Percentiles rank a stretch among this genome's conserved stretches.
phyloP scores from a whole-genome alignment of 2,888 invertebrate species.

The Dioctria rufipes region DNA sequence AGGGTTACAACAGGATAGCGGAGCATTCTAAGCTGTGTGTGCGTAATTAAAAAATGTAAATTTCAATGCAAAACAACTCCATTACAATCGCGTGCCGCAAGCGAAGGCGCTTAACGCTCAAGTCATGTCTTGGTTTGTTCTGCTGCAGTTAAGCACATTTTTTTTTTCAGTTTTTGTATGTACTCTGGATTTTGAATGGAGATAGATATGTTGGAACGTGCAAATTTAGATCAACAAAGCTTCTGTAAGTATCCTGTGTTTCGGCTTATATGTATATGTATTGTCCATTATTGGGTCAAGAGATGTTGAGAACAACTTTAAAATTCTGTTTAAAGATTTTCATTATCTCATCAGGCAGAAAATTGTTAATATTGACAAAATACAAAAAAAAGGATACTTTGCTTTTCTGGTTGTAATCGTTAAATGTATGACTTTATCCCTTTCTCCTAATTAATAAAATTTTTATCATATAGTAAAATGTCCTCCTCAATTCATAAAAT shows the following conservation, averaged over 20 bases:
- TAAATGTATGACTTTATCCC: no score
- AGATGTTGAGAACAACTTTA: background rate
- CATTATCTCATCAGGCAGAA: background rate
- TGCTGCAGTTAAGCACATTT: background rate
- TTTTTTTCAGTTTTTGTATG: background rate
- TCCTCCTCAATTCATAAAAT: no score
- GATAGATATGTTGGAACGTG: constrained; percentile 16
- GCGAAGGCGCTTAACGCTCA: background rate
- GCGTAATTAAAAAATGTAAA: constrained; percentile 50
- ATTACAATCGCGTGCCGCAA: background rate
- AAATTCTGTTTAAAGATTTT: constrained; percentile 13
- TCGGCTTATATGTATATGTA: background rate
- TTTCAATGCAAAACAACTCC: constrained; percentile 10
- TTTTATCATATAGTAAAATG: no score
- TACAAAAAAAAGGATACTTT: no score
- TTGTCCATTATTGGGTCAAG: constrained; percentile 24
- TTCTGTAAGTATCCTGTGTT: background rate
- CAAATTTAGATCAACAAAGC: constrained; percentile 30
- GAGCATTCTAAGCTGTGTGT: constrained; percentile 10
- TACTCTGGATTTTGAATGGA: constrained; percentile 31
- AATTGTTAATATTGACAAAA: no score
- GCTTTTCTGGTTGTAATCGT: no score
- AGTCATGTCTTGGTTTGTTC: background rate
- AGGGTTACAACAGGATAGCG: background rate
- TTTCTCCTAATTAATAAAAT: no score